Evolutionary conservation across 2,797 vertebrate species (phyloP).

Genomic region (Craterocephalus amniculus): DNA sequence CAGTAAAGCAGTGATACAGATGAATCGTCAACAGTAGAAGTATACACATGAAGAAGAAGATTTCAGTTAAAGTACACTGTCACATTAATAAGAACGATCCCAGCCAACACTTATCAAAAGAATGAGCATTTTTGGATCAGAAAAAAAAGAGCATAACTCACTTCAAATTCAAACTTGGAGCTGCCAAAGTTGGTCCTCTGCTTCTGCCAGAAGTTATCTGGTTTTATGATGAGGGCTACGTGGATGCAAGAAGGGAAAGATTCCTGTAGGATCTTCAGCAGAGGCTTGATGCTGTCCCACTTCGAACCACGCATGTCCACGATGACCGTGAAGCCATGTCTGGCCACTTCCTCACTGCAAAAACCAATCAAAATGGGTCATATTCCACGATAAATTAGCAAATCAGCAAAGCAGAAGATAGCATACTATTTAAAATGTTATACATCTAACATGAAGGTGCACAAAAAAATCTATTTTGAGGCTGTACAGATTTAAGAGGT

Average conservation of each 20-base stretch:
- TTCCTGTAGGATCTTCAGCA: slow-evolving; percentile 98
- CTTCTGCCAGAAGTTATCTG: slow-evolving; percentile 99
- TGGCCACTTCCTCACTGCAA: slow-evolving; percentile 93
- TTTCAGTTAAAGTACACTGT: not conserved
- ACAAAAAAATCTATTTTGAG: slow-evolving; percentile 6
- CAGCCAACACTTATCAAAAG: not conserved
- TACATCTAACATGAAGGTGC: not conserved
- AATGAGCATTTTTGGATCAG: not conserved
- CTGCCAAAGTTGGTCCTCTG: slow-evolving; percentile 99
- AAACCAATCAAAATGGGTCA: slow-evolving; percentile 36
- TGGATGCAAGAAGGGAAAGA: slow-evolving; percentile 98
- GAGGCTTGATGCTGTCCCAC: slow-evolving; percentile 99
- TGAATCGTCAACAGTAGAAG: not conserved
- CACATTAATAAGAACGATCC: slow-evolving; percentile 3
- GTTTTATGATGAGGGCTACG: slow-evolving; percentile 98
- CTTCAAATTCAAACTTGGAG: slow-evolving; percentile 99
- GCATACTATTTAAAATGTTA: not conserved
- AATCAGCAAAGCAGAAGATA: not conserved
- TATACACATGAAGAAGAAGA: no score
- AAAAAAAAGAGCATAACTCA: slow-evolving; percentile 60
- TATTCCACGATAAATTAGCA: not conserved
- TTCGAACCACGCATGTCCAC: slow-evolving; percentile 99
- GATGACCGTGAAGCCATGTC: slow-evolving; percentile 97
- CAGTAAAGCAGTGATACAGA: slow-evolving; percentile 8
- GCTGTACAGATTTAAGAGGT: slow-evolving; percentile 40